Evolutionary conservation across 1,140 invertebrate species (phyloP), one percentile per base, ranked within the genome.

Genomic region (Halesus radiatus): DNA sequence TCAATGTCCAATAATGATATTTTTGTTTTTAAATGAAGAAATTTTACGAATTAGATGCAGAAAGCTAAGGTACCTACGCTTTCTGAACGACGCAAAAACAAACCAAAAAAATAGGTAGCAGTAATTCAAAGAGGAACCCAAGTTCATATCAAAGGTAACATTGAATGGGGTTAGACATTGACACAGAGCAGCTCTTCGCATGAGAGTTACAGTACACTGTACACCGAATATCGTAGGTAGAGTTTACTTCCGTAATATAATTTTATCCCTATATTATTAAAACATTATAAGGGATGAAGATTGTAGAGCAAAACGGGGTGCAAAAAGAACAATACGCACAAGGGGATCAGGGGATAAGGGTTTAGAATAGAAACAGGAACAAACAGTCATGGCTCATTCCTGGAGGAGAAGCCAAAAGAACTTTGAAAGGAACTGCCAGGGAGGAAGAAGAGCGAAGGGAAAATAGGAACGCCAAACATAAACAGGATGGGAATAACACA

Each of bases 251-350:
- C 60, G 29, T 23, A 22, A 56, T 18, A 22, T 56, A 29, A 62
- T n/a, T 50, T 23, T 64, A 70, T 70, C 66, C 32, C 4, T 18
- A 70, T 52, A 20, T 37, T 68, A 68, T 68, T 32, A 68, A 18
- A 68, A 68, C 18, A n/a, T 68, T 18, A 68, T n/a, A 68, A 68
- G 64, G 64, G 64, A 68, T 68, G 20, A 45, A 68, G 64, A 50
- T 70, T 70, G n/a, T 20, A 45, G 29, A 45, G 66, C 66, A 45
- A 70, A 70, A 50, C 64, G 64, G 52, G 22, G 56, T n/a, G 68
- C 32, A 29, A 54, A 74, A 56, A 70, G 54, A 56, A 74, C 68
- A 72, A 72, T 72, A 72, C 62, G 3, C 18, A 68, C 20, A 3
- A 50, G 18, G 22, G 66, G 20, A 32, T 68, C 3, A n/a, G 16